These are phyloP conservation scores for Poecile montanus DNA, from an alignment of 2,797 vertebrate genomes.

Conservation along the genomic window DNA sequence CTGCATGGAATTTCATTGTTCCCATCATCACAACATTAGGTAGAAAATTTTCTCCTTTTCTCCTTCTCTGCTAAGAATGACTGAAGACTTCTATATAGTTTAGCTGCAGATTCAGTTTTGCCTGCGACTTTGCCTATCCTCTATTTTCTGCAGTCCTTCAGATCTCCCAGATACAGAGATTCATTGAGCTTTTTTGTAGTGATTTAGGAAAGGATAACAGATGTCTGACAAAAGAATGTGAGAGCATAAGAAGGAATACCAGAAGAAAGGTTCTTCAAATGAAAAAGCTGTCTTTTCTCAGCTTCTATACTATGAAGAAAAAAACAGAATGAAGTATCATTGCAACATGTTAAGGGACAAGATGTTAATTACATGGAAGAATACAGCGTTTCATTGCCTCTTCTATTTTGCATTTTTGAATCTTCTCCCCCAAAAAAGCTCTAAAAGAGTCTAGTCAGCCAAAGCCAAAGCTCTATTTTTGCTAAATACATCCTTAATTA, in stretches of 20 bases:
- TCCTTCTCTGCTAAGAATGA: background rate
- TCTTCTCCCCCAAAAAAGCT: background rate
- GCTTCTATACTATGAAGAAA: background rate
- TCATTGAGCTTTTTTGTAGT: background rate
- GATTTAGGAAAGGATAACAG: background rate
- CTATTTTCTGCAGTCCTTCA: background rate
- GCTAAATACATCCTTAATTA: background rate
- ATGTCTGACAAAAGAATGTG: background rate
- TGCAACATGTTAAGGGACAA: background rate
- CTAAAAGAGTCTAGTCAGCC: background rate
- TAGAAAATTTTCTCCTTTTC: background rate
- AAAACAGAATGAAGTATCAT: background rate
- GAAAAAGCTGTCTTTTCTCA: background rate
- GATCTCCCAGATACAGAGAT: background rate
- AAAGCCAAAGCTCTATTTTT: background rate
- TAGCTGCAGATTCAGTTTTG: background rate
- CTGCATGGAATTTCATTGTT: background rate
- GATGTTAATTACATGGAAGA: background rate
- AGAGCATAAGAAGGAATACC: background rate
- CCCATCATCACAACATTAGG: background rate
- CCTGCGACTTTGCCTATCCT: background rate
- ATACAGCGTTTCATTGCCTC: background rate
- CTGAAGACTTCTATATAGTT: background rate
- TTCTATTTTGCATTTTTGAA: background rate
- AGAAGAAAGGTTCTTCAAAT: background rate